These are phyloP conservation scores for Planococcus citri DNA, from an alignment of 1,140 invertebrate species.

Conservation along the genomic window DNA sequence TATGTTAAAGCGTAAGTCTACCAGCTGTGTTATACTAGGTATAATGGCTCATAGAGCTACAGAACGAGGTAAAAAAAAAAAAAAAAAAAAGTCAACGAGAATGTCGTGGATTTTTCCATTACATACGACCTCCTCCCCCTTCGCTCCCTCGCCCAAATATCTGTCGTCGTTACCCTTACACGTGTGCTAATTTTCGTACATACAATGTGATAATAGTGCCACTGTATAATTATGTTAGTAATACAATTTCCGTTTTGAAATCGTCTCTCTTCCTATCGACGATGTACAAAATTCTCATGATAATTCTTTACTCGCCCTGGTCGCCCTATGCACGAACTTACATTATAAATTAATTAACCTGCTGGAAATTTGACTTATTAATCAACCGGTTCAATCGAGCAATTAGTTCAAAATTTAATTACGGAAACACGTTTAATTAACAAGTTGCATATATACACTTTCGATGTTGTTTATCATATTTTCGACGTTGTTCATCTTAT, in stretches of 20 bases:
- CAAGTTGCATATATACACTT: background rate
- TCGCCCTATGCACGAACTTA: no score
- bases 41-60: background rate
- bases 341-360: background rate
- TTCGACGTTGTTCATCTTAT: background rate
- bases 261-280: background rate
- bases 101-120: background rate
- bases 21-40: background rate
- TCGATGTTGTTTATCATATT: background rate
- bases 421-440: slow-evolving; percentile 2
- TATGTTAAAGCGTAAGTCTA: background rate
- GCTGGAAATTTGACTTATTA: background rate
- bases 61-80: no score
- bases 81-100: no score
- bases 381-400: background rate
- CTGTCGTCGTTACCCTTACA: no score
- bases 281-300: background rate
- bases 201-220: background rate
- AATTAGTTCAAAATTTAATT: background rate
- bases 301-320: background rate
- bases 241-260: background rate
- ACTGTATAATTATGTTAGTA: background rate
- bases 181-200: background rate
- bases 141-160: no score
- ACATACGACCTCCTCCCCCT: no score